Conservation (phyloP, 2,888 invertebrate genomes). For the Caenorhabditis drosophilae region DNA sequence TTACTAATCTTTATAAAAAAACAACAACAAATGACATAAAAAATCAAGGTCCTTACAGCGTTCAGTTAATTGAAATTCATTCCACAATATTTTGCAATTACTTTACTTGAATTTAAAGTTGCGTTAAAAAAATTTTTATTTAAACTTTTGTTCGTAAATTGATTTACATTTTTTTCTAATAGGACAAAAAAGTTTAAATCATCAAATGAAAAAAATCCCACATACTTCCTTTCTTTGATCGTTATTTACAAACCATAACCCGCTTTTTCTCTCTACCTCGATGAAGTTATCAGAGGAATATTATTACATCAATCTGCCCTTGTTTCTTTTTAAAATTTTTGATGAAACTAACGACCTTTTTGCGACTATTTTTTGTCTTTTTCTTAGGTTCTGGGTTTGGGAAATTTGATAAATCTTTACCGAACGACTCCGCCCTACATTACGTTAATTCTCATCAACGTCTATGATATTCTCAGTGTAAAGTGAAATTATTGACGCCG, state of each 20-base stretch:
- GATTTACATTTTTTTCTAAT: background rate
- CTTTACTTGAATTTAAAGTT: too few species aligned
- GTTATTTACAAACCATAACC: conserved; percentile 7
- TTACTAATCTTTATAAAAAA: too few species aligned
- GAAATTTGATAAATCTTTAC: conserved; percentile 4
- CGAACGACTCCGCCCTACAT: conserved; percentile 32
- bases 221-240: background rate
- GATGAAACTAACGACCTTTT: conserved; percentile 36
- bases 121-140: too few species aligned
- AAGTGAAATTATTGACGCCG: conserved; percentile 25
- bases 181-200: background rate
- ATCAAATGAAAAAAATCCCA: background rate
- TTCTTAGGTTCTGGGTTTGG: background rate
- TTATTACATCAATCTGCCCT: conserved; percentile 33
- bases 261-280: conserved; percentile 15
- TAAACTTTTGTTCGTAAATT: background rate
- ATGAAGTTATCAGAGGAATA: conserved; percentile 14
- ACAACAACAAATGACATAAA: too few species aligned
- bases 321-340: conserved; percentile 19
- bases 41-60: too few species aligned
- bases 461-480: conserved; percentile 8
- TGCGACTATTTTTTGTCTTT: conserved; percentile 20
- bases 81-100: too few species aligned
- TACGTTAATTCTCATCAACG: conserved; percentile 10
- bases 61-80: too few species aligned